Evolutionary conservation across 1,140 invertebrate genomes (phyloP).

Genomic region (Achatina immaculata): DNA sequence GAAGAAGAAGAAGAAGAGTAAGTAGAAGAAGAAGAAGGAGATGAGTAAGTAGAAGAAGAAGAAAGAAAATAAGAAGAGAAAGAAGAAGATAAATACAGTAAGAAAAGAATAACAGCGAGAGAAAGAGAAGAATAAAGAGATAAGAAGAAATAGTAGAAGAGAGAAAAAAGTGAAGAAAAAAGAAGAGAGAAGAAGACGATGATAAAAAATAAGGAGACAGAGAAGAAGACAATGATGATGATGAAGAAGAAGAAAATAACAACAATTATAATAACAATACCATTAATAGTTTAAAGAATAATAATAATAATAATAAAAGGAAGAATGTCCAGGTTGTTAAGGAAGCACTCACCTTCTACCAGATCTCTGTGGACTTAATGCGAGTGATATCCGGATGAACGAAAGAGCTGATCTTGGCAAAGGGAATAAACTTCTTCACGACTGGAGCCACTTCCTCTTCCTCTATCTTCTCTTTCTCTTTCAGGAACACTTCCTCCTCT

Average conservation of each 20-base stretch:
- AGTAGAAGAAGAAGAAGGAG: no score
- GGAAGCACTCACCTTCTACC: not conserved
- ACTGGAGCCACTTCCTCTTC: not conserved
- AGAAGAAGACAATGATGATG: no score
- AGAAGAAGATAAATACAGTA: not conserved
- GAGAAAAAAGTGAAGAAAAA: not conserved
- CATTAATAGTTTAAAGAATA: no score
- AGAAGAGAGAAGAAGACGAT: not conserved
- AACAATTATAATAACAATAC: no score
- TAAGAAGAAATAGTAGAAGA: not conserved
- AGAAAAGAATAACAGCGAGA: not conserved
- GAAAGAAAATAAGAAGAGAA: not conserved
- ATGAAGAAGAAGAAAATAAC: no score
- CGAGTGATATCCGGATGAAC: not conserved
- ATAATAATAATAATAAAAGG: no score
- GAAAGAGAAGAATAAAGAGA: not conserved
- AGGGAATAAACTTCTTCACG: conserved; percentile 14
- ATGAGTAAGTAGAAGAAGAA: no score
- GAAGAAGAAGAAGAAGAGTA: no score
- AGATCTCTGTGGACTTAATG: conserved; percentile 15
- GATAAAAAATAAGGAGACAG: no score
- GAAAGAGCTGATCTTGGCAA: not conserved
- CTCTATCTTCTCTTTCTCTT: not conserved
- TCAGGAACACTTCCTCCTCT: not conserved
- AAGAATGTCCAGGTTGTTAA: not conserved